Evolutionary conservation across 2,797 vertebrate species (phyloP).

Genomic region (Eupleurogrammus muticus): DNA sequence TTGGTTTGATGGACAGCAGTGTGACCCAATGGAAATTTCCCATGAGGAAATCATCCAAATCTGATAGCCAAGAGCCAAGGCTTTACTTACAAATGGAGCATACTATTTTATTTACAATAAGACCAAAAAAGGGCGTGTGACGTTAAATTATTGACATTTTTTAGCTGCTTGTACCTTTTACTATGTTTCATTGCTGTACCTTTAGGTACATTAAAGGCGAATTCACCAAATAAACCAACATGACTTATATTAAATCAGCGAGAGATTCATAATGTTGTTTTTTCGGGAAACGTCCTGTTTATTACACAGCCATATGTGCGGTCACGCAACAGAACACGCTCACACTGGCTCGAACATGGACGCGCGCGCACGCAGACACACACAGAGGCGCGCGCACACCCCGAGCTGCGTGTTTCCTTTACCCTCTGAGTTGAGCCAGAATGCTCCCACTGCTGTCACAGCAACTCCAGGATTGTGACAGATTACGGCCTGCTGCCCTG

Average conservation of each 20-base stretch:
- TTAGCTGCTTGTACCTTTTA: slow-evolving; percentile 35
- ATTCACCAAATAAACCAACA: slow-evolving; percentile 4
- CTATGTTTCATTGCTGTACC: slow-evolving; percentile 24
- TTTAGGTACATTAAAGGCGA: slow-evolving; percentile 24
- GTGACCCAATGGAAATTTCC: no score
- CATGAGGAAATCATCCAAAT: no score
- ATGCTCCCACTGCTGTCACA: slow-evolving; percentile 84
- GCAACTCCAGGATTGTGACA: slow-evolving; percentile 84
- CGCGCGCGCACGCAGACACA: slow-evolving; percentile 21
- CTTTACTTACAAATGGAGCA: no score
- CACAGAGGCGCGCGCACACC: slow-evolving; percentile 45
- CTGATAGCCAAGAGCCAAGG: no score
- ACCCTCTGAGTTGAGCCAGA: slow-evolving; percentile 76
- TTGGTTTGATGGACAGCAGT: no score
- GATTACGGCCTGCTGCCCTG: slow-evolving; percentile 81
- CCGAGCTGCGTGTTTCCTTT: slow-evolving; percentile 65
- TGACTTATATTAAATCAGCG: slow-evolving; percentile 13
- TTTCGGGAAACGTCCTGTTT: slow-evolving; percentile 8
- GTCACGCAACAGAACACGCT: slow-evolving; percentile 23
- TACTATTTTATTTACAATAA: no score
- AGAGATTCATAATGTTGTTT: slow-evolving; percentile 13
- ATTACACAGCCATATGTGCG: background rate
- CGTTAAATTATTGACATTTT: no score
- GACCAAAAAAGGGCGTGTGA: no score
- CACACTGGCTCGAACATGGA: slow-evolving; percentile 25